Evolutionary conservation across 2,797 vertebrate species (phyloP).

Genomic region (Eulemur albifrons): DNA sequence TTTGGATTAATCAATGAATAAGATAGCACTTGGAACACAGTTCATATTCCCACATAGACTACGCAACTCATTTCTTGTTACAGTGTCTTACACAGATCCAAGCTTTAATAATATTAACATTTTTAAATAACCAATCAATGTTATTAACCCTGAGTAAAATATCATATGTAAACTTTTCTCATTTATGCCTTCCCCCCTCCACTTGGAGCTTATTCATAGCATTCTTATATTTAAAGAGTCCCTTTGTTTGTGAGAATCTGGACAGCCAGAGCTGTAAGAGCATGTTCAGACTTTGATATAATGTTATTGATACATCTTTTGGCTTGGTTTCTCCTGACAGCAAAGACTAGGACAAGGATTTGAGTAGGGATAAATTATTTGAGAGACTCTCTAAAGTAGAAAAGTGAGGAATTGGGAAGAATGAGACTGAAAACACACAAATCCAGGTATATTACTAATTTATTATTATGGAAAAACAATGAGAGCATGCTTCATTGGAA

Average conservation of each 20-base stretch:
- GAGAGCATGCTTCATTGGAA: neutral
- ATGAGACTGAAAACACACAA: neutral
- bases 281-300: neutral
- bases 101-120: neutral
- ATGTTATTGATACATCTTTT: neutral
- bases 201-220: neutral
- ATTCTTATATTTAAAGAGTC: neutral
- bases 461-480: neutral
- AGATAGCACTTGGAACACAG: neutral
- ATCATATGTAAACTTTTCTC: neutral
- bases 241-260: neutral
- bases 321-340: neutral
- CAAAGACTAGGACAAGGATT: neutral
- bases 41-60: neutral
- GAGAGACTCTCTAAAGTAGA: neutral
- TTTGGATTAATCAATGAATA: neutral
- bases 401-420: neutral
- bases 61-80: neutral
- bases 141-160: neutral
- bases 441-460: neutral
- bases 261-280: neutral
- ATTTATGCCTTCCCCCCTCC: neutral
- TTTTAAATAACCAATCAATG: neutral
- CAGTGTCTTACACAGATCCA: accelerated
- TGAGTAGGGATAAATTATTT: neutral